Evolutionary conservation across 2,888 invertebrate species (phyloP), one percentile per base, ranked within the genome.

Genomic region (Campoletis raptor): DNA sequence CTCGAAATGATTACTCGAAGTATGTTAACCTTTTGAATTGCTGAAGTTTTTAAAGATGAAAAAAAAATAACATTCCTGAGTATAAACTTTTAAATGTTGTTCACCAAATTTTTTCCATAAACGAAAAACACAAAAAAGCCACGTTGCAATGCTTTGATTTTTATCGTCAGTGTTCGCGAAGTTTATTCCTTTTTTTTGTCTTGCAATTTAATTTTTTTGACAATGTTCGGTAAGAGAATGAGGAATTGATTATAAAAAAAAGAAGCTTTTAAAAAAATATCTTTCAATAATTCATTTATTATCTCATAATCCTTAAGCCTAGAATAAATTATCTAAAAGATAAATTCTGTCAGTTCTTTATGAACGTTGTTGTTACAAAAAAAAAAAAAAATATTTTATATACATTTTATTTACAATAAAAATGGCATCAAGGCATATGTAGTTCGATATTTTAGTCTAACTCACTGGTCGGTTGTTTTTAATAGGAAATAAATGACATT

Each of bases 271-370:
- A 18, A 81, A 24, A 9, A 85, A 37, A 37, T 10, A 15, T 81
- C 48, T 52, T 77, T 76, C 52, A 72, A 86, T 84, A 78, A 66
- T 84, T 81, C 45, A 52, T 81, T 86, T 84, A 82, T 82, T 87
- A 72, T 77, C 52, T 77, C 37, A 61, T 79, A 10, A 52, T 77
- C 8, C 37, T 52, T 81, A 83, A 70, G 21, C 37, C 21, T 78
- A 81, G 15, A 83, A 81, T 87, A 88, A 88, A 87, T 82, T 83
- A 78, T 82, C 54, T 64, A 89, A 91, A 91, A 91, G 90, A 88
- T 91, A 89, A 89, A 90, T 54, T 85, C 67, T 66, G 78, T 30
- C 36, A 40, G 52, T 61, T 73, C 24, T 36, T 48, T 18, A 37
- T 42, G 73, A 85, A 85, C 72, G 7, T 85, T n/a, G 30, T 78